Base-by-base conservation (phyloP, 2,797 vertebrate genomes). In the Macrochelys suwanniensis region DNA sequence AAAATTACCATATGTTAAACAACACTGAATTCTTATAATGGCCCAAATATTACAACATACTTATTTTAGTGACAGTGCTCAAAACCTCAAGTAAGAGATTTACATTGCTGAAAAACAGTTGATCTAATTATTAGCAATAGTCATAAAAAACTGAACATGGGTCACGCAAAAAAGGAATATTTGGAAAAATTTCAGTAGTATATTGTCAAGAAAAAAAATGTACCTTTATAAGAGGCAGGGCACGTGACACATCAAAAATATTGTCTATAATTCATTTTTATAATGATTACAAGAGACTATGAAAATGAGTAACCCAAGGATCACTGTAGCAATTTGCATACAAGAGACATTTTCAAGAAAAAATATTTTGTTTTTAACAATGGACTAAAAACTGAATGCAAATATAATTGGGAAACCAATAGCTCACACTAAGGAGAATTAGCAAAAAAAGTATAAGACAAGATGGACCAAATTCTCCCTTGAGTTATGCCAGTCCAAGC, bases 21-120 rank as follows among this genome's bases (percentile, higher is more conserved):
- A 96, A 89, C 12, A 92, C 94, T 65, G 81, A 89, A 87, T 94
- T 96, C 85, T 87, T 88, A 94, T 53, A 93, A 96, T 53, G 65
- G 88, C 76, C 5, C 59, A 23, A 45, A 91, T 93, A 91, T 89
- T 85, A 87, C 80, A 94, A 85, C 65, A 65, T 80, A 89, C 94
- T 93, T 94, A 82, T 88, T 96, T 92, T 82, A 80, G 51, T 87
- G 74, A 56, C 45, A 92, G 80, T 82, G 89, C 33, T 89, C 86
- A 80, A 88, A 93, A 88, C 25, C 93, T 90, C n/a, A 49, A 88
- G 54, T 25, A 85, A 82, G 31, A 88, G 16, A 92, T 37, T 37
- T 9, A 68, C 61, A 68, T 21, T 68, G 26, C 5, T n/a, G 8
- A 94, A 84, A 76, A 91, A 95, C 80, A 76, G 33, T 15, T 89